These are phyloP conservation scores for Corythornis vintsioides DNA, from an alignment of 2,113 vertebrate species.

Conservation along the genomic window DNA sequence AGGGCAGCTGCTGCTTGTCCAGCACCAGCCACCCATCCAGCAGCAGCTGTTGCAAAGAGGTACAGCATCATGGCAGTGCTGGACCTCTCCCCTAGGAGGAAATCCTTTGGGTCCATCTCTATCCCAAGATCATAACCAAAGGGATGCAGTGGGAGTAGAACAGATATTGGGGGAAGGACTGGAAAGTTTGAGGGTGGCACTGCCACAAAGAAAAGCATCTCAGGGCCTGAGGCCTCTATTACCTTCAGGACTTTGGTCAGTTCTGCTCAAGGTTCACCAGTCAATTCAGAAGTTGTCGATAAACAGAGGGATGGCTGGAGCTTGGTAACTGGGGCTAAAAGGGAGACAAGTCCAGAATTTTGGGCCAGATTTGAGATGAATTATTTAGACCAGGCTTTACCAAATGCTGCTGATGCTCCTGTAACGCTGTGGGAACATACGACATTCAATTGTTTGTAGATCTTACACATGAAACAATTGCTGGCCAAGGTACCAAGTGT, in stretches of 20 bases:
- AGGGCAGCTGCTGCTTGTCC: not conserved
- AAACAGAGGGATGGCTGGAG: too few species aligned
- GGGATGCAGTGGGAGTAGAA: not conserved
- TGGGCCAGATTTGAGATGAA: not conserved
- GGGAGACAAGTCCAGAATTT: not conserved
- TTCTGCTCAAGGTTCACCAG: not conserved
- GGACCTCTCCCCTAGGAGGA: not conserved
- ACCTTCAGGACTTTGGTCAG: not conserved
- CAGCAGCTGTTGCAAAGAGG: not conserved
- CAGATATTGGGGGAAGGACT: accelerated
- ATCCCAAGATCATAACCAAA: not conserved
- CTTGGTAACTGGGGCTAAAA: not conserved
- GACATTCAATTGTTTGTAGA: accelerated
- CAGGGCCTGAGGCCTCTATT: accelerated
- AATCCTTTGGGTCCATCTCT: accelerated
- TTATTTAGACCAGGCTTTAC: not conserved
- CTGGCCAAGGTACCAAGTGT: not conserved
- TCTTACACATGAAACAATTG: not conserved
- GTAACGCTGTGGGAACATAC: too few species aligned
- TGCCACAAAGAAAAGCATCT: not conserved
- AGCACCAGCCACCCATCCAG: not conserved
- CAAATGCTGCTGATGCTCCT: not conserved
- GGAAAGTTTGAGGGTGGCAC: not conserved
- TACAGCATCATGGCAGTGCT: accelerated
- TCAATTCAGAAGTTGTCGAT: not conserved